Percentiles rank a stretch among this genome's conserved stretches.
Conservation (phyloP, 2,888 invertebrate genomes). For the Tanytarsus gracilentus region DNA sequence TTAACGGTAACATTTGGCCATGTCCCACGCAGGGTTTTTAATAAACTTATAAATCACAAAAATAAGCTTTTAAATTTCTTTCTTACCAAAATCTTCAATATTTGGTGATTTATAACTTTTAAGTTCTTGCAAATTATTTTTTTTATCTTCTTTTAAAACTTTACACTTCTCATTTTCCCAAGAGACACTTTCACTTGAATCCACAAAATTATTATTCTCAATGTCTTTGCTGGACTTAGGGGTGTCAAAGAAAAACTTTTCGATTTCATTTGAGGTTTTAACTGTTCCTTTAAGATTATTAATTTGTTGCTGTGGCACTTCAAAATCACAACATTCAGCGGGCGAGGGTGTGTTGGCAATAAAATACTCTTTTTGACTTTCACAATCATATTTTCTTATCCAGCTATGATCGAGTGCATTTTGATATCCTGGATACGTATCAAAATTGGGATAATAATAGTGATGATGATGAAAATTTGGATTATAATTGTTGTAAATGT, state of each 20-base stretch:
- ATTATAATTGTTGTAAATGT: conserved; percentile 26
- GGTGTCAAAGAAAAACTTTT: conserved; percentile 14
- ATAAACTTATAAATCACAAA: background rate
- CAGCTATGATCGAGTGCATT: conserved; percentile 1
- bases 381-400: conserved; percentile 16
- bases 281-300: background rate
- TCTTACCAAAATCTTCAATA: background rate
- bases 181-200: background rate
- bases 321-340: conserved; percentile 19
- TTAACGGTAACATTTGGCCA: background rate
- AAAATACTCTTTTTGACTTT: conserved; percentile 27
- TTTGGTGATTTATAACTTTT: too few relatives aligned
- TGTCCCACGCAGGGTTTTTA: background rate
- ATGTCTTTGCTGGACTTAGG: background rate
- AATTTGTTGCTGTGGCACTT: conserved; percentile 8
- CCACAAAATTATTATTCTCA: background rate
- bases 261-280: background rate
- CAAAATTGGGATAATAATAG: conserved; percentile 14
- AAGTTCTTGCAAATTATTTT: background rate
- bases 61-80: background rate
- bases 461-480: conserved; percentile 28
- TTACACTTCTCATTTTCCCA: conserved; percentile 3
- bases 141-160: background rate
- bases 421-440: background rate
- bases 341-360: conserved; percentile 10